phyloP scores from a whole-genome alignment of 2,113 vertebrate species.

The Sinocyclocheilus anshuiensis region DNA sequence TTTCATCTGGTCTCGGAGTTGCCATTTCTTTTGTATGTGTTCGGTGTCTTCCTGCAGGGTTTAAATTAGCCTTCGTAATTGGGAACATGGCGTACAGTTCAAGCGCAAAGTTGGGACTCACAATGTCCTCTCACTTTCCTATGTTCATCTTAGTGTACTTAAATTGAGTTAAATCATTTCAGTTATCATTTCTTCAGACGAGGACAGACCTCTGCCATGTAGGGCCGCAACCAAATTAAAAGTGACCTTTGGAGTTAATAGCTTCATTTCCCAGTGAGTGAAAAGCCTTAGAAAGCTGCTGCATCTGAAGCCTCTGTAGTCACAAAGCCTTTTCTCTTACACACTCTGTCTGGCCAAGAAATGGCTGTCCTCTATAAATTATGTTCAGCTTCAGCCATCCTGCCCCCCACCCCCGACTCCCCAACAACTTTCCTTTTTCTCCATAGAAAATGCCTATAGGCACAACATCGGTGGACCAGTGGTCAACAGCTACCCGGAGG shows the following conservation, averaged over 20 bases:
- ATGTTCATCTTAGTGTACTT: background rate
- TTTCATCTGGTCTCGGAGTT: background rate
- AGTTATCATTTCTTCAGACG: conserved; percentile 35
- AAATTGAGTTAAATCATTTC: conserved; percentile 28
- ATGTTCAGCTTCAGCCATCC: conserved; percentile 17
- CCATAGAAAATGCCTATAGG: conserved; percentile 26
- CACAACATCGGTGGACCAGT: conserved; percentile 36
- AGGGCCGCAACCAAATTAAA: conserved; percentile 52
- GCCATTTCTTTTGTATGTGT: background rate
- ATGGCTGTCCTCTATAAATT: conserved; percentile 42
- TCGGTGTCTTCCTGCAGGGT: conserved; percentile 1
- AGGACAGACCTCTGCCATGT: conserved; percentile 33
- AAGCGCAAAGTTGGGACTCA: background rate
- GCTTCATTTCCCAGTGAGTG: conserved; percentile 42
- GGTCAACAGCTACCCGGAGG: conserved; percentile 33
- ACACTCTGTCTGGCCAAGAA: conserved; percentile 5
- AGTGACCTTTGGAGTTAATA: conserved; percentile 54
- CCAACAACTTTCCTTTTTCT: background rate
- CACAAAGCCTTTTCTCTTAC: conserved; percentile 37
- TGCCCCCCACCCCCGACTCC: background rate
- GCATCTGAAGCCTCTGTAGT: conserved; percentile 37
- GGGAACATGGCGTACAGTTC: background rate
- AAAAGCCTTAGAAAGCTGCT: conserved; percentile 41
- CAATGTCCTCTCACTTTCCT: background rate
- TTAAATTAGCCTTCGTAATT: conserved; percentile 24